Percentiles rank a stretch among this genome's conserved stretches.
Evolutionary conservation across 1,140 invertebrate genomes (phyloP).

Genomic region (Orussus abietinus): DNA sequence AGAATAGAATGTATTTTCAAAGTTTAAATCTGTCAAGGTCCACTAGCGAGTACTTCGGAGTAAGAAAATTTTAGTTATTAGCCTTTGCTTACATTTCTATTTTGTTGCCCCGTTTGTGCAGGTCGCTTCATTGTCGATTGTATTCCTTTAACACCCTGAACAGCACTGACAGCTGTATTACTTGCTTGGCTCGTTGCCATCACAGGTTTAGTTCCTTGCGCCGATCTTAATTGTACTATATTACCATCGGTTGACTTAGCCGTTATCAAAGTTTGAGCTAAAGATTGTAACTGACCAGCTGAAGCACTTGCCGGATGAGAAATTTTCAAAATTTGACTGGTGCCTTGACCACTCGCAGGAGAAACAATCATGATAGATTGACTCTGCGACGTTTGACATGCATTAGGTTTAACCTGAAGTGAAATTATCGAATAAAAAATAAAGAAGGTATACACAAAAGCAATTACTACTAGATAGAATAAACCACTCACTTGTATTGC

Average conservation of each 20-base stretch:
- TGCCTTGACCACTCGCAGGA: conserved; percentile 43
- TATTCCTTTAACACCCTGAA: conserved; percentile 39
- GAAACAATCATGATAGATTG: conserved; percentile 52
- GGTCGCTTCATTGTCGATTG: conserved; percentile 42
- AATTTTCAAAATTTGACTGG: conserved; percentile 50
- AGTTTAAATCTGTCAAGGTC: not conserved
- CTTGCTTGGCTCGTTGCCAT: conserved; percentile 33
- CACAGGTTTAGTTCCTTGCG: conserved; percentile 22
- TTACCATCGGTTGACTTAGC: conserved; percentile 50
- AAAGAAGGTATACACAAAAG: not conserved
- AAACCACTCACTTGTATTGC: conserved; percentile 35
- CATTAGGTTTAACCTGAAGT: conserved; percentile 38
- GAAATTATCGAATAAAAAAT: conserved; percentile 2
- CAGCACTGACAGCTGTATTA: conserved; percentile 39
- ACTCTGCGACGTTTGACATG: conserved; percentile 37
- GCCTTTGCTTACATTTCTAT: conserved; percentile 41
- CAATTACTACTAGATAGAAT: conserved; percentile 12
- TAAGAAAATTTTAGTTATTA: too few species aligned
- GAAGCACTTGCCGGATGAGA: conserved; percentile 48
- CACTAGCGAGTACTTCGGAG: too few species aligned
- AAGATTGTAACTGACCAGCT: conserved; percentile 42
- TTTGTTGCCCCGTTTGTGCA: conserved; percentile 34
- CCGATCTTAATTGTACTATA: conserved; percentile 48
- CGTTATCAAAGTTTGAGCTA: conserved; percentile 49
- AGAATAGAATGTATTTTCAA: conserved; percentile 10